phyloP scores from a whole-genome alignment of 1,140 invertebrate species.

The Whitmania pigra region DNA sequence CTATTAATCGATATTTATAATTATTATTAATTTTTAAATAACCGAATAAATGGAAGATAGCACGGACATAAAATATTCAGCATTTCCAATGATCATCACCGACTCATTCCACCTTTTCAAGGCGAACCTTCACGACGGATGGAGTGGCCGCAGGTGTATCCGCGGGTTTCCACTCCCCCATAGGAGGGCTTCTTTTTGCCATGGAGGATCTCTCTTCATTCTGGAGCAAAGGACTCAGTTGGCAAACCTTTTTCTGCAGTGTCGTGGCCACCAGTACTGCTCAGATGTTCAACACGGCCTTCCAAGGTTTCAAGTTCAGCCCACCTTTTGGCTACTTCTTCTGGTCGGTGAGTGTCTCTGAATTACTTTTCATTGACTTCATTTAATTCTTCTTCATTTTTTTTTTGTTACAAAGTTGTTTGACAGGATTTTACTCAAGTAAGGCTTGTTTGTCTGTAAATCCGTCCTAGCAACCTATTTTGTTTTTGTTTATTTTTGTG shows the following conservation, averaged over 20 bases:
- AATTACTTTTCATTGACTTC: no score
- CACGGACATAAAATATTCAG: no score
- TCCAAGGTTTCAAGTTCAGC: constrained; percentile 29
- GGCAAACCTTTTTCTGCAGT: constrained; percentile 34
- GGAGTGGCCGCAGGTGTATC: constrained; percentile 90
- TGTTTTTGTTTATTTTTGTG: no score
- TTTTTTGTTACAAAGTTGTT: no score
- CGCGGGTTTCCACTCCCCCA: constrained; percentile 89
- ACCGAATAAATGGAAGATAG: no score
- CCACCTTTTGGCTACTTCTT: constrained; percentile 29
- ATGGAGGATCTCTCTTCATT: constrained; percentile 65
- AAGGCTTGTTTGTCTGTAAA: no score
- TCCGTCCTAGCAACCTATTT: no score
- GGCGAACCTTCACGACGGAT: constrained; percentile 91
- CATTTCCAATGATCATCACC: neutral
- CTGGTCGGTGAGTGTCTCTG: constrained; percentile 5
- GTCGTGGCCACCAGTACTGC: constrained; percentile 32
- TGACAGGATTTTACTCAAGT: no score
- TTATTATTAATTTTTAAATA: neutral
- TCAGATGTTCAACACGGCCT: constrained; percentile 32
- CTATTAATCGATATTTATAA: no score
- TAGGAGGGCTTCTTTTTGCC: constrained; percentile 89
- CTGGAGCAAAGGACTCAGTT: constrained; percentile 32
- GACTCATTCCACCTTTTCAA: constrained; percentile 62
- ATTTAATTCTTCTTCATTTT: no score